phyloP scores from a whole-genome alignment of 2,797 vertebrate genomes.

The Danio tinwini region DNA sequence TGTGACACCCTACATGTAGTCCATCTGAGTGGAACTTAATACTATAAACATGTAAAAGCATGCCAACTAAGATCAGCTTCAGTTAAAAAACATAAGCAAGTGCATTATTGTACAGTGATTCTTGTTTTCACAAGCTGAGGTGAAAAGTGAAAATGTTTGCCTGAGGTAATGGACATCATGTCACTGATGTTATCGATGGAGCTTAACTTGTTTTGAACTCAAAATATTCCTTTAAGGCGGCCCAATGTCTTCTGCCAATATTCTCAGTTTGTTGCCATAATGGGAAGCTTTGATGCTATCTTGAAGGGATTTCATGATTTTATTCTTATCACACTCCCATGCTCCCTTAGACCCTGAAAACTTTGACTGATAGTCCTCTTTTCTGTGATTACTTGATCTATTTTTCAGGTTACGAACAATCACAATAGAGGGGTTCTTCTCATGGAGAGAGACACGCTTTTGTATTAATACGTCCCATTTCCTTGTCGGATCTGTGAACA shows the following conservation, averaged over 20 bases:
- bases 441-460: constrained; percentile 15
- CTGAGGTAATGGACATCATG: background rate
- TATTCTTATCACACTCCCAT: constrained; percentile 15
- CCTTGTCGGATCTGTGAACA: constrained; percentile 21
- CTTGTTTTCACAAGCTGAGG: background rate
- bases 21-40: no score
- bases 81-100: no score
- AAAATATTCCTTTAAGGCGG: background rate
- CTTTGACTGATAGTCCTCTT: constrained; percentile 10
- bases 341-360: background rate
- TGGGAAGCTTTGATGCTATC: constrained; percentile 17
- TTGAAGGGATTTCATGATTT: constrained; percentile 14
- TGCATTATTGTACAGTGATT: background rate
- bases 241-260: background rate
- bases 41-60: no score
- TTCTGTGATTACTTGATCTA: constrained; percentile 12
- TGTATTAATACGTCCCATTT: background rate
- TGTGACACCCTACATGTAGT: no score
- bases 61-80: no score
- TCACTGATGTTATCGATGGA: background rate
- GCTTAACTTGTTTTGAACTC: background rate
- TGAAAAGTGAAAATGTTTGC: background rate
- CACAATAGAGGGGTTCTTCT: constrained; percentile 3
- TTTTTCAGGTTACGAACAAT: constrained; percentile 17
- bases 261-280: background rate